Evolutionary conservation across 2,888 invertebrate species (phyloP), one percentile per base, ranked within the genome.

Genomic region (Chesias legatella): DNA sequence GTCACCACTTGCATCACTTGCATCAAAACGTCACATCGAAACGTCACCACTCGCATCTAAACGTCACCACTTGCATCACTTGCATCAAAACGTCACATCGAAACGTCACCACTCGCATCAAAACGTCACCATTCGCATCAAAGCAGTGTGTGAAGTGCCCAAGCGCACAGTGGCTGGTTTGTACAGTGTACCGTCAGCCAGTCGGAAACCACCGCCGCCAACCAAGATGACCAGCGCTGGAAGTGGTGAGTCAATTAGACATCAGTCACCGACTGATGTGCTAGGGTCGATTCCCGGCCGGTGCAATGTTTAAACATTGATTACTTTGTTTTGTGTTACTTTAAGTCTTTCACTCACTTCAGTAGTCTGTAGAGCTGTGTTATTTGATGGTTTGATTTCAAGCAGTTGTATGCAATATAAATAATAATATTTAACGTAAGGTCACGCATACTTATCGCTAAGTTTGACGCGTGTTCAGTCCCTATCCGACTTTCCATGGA

Each of bases 171-270:
- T 81, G 1, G 61, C 77, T 0, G 84, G 83, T 0, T 32, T 86
- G 1, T 84, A 84, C 59, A 73, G 77, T 25, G 29, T 81, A 10
- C 80, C 86, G 0, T 76, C 84, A 0, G 77, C 76, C 1, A 78
- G 48, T 32, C 60, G 80, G 38, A 84, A 79, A 38, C 85, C 86
- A 0, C 86, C 86, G n/a, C 83, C 86, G 1, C 81, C 86, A 0
- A 64, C 75, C 0, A 85, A 86, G 49, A 17, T 78, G 4, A 63
- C 57, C 7, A 73, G 77, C 24, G 73, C 76, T 0, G 65, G 67
- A 0, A 76, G 75, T 36, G 79, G 84, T 85, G 63, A 75, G 82
- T n/a, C n/a, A n/a, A n/a, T n/a, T n/a, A n/a, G n/a, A n/a, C n/a
- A n/a, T n/a, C n/a, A n/a, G n/a, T n/a, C n/a, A n/a, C n/a, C n/a